phyloP scores from a whole-genome alignment of 2,113 vertebrate species.

The Toxotes chatareus region DNA sequence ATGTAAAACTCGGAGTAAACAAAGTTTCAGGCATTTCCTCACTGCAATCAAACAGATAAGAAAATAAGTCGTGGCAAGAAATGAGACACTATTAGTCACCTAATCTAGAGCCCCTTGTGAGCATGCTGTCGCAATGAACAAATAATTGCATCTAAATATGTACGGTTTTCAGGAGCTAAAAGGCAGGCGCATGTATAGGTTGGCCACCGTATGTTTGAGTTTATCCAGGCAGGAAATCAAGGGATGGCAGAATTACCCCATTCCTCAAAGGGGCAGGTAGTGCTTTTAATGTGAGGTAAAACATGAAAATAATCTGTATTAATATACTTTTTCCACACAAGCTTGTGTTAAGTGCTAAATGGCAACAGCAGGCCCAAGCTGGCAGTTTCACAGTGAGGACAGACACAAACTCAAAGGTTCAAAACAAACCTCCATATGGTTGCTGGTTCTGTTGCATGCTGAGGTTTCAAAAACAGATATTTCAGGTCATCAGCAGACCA shows the following conservation, averaged over 20 bases:
- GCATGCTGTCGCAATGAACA: background rate
- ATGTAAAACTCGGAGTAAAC: constrained; percentile 12
- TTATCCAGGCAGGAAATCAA: background rate
- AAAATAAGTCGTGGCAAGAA: background rate
- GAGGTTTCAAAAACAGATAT: background rate
- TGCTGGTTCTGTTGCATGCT: background rate
- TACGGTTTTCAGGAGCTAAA: background rate
- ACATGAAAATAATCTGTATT: background rate
- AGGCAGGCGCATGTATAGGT: background rate
- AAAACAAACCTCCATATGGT: background rate
- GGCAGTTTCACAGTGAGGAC: background rate
- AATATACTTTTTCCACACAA: background rate
- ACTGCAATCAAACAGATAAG: constrained; percentile 1
- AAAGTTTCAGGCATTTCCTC: constrained; percentile 46
- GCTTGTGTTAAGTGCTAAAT: background rate
- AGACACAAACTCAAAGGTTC: background rate
- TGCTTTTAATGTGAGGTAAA: background rate
- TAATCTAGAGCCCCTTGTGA: background rate
- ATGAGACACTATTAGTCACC: background rate
- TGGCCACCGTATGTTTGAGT: background rate
- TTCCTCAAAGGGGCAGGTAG: background rate
- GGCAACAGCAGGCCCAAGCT: background rate
- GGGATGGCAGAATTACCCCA: background rate
- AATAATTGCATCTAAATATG: background rate
- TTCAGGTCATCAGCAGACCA: background rate